Conservation (phyloP, 2,888 invertebrate species). For the Synergus gifuensis region DNA sequence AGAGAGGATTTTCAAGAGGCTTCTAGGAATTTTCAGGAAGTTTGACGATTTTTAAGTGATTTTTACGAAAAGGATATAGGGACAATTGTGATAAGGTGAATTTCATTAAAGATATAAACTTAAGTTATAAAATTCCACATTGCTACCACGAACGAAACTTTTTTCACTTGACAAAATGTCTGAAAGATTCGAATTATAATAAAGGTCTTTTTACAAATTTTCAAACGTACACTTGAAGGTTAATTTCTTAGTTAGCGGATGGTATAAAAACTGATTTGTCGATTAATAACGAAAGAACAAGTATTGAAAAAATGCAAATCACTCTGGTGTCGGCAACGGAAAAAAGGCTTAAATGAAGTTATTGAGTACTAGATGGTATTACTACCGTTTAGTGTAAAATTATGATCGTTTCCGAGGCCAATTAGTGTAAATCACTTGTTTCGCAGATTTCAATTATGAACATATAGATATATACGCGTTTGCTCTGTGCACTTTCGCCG, state of each 20-base stretch:
- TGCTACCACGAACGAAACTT: too few relatives aligned
- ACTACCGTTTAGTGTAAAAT: conserved; percentile 39
- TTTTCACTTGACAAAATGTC: background rate
- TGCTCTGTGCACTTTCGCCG: conserved; percentile 2
- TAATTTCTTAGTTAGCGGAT: background rate
- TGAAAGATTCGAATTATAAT: background rate
- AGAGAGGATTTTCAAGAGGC: too few relatives aligned
- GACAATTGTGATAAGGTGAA: too few relatives aligned
- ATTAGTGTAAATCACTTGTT: conserved; percentile 37
- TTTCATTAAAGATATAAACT: too few relatives aligned
- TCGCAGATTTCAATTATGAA: conserved; percentile 37
- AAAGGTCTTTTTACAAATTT: background rate
- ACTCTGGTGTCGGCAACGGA: background rate
- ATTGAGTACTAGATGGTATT: conserved; percentile 22
- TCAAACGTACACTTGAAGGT: background rate
- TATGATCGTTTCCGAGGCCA: conserved; percentile 34
- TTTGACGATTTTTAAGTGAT: too few relatives aligned
- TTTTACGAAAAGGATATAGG: too few relatives aligned
- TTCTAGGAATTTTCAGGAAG: too few relatives aligned
- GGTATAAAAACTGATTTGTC: background rate
- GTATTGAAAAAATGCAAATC: background rate
- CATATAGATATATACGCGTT: background rate
- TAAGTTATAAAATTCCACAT: too few relatives aligned
- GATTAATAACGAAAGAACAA: background rate
- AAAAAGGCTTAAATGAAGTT: conserved; percentile 34